A percentile compares a stretch with the other conserved stretches of the same genome.
These are phyloP conservation scores for Aphodius granarius DNA, from an alignment of 2,888 invertebrate species.

Conservation along the genomic window DNA sequence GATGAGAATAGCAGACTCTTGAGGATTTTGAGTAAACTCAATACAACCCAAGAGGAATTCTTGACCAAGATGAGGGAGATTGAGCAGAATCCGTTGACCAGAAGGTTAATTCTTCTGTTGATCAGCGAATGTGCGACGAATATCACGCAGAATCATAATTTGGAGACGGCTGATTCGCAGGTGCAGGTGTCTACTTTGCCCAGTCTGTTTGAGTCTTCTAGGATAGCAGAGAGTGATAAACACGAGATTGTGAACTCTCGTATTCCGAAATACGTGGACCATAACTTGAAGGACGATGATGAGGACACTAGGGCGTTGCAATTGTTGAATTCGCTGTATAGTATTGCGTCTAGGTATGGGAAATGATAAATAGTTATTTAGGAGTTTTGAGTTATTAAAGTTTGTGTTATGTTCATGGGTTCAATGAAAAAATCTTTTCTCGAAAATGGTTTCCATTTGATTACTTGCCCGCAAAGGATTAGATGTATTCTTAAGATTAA, in stretches of 20 bases:
- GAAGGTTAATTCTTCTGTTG: slow-evolving; percentile 71
- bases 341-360: slow-evolving; percentile 83
- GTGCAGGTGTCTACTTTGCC: not conserved
- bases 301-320: slow-evolving; percentile 81
- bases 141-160: slow-evolving; percentile 35
- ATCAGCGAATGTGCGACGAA: slow-evolving; percentile 76
- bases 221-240: slow-evolving; percentile 13
- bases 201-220: slow-evolving; percentile 24
- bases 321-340: slow-evolving; percentile 79
- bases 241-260: slow-evolving; percentile 15
- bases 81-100: slow-evolving; percentile 73
- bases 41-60: slow-evolving; percentile 73
- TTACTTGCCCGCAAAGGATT: too few relatives aligned
- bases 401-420: not conserved
- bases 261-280: slow-evolving; percentile 36
- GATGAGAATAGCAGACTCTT: slow-evolving; percentile 71
- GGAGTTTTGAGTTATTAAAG: not conserved
- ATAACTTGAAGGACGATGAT: slow-evolving; percentile 46
- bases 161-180: not conserved
- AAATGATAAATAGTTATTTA: slow-evolving; percentile 48
- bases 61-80: slow-evolving; percentile 83
- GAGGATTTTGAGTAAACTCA: slow-evolving; percentile 74
- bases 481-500: not conserved
- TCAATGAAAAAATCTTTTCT: not conserved
- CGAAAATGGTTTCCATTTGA: not conserved